A percentile compares a stretch with the other conserved stretches of the same genome.
phyloP scores from a whole-genome alignment of 2,888 invertebrate genomes.

The Pheosia tremula region DNA sequence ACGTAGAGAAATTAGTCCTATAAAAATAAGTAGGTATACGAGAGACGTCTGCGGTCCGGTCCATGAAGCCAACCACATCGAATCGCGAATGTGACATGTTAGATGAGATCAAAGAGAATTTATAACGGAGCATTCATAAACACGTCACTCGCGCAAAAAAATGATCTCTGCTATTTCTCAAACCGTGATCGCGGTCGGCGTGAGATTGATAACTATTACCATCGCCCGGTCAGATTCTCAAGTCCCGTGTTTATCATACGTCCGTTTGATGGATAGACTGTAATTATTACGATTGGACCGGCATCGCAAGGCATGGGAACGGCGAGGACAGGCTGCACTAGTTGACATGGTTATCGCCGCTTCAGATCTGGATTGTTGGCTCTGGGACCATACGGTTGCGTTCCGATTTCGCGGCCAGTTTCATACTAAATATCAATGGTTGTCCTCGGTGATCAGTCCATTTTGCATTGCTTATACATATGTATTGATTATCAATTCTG shows the following conservation, averaged over 20 bases:
- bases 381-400: constrained; percentile 55
- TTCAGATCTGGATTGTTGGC: constrained; percentile 79
- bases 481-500: constrained; percentile 68
- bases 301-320: constrained; percentile 82
- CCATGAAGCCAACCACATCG: constrained; percentile 44
- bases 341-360: constrained; percentile 76
- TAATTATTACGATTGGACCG: constrained; percentile 82
- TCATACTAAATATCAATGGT: constrained; percentile 76
- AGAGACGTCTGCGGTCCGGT: constrained; percentile 47
- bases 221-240: constrained; percentile 59
- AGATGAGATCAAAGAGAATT: constrained; percentile 76
- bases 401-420: constrained; percentile 53
- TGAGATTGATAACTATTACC: constrained; percentile 65
- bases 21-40: constrained; percentile 57
- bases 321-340: constrained; percentile 73
- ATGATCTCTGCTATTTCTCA: constrained; percentile 80
- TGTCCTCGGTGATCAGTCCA: constrained; percentile 64
- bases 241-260: constrained; percentile 71
- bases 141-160: constrained; percentile 72
- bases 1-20: constrained; percentile 59
- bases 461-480: constrained; percentile 65
- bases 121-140: constrained; percentile 76
- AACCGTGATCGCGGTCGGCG: constrained; percentile 53
- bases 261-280: constrained; percentile 77
- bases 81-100: constrained; percentile 60